Percentiles rank a stretch among this genome's conserved stretches.
These are phyloP conservation scores for Laupala kohalensis DNA, from an alignment of 1,140 invertebrate genomes.

Conservation along the genomic window DNA sequence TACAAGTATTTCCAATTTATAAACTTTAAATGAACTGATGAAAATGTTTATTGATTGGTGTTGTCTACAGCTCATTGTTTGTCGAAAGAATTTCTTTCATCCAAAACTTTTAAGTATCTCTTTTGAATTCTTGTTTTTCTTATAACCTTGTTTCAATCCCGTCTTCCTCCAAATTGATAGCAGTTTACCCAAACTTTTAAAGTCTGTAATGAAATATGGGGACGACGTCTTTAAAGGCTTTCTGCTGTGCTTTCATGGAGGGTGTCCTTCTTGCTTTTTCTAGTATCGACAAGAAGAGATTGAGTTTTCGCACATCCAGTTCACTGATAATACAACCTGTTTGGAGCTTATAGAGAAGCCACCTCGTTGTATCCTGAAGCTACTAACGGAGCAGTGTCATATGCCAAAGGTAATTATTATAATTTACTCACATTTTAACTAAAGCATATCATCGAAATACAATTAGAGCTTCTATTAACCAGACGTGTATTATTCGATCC, in stretches of 20 bases:
- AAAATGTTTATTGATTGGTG: no score
- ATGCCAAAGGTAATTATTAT: slow-evolving; percentile 72
- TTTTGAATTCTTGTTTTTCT: no score
- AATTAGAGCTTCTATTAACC: no score
- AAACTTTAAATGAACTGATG: no score
- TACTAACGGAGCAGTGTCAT: slow-evolving; percentile 83
- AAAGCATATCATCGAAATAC: no score
- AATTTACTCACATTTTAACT: no score
- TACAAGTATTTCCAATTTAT: no score
- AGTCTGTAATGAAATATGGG: background rate
- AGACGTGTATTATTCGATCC: no score
- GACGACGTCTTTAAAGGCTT: background rate
- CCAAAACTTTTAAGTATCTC: no score
- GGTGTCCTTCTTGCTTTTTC: slow-evolving; percentile 7
- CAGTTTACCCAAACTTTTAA: background rate
- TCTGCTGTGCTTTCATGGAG: no score
- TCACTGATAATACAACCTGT: slow-evolving; percentile 80
- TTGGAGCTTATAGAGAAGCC: slow-evolving; percentile 83
- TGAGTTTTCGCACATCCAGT: slow-evolving; percentile 75
- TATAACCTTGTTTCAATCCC: background rate
- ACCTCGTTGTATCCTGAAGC: slow-evolving; percentile 72
- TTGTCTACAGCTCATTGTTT: no score
- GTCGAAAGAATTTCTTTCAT: no score
- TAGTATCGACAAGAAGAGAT: slow-evolving; percentile 82
- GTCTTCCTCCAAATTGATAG: background rate